Conservation (phyloP, 2,888 invertebrate genomes). For the Stictocephala bisonia region DNA sequence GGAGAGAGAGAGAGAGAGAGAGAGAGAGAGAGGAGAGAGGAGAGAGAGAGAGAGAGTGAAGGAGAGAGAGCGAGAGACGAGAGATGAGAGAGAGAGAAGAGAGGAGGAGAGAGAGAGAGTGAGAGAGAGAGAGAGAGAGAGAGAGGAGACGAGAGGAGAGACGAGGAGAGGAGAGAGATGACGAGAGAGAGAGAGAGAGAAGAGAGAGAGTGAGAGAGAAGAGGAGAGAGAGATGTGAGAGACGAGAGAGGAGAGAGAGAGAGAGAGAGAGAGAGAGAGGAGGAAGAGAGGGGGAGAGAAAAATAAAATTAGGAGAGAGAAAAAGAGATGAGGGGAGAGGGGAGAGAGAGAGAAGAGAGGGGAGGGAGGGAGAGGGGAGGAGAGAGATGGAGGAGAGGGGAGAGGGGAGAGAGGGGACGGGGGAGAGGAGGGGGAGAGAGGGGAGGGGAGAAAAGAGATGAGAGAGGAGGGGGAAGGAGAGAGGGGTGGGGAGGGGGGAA, state of each 20-base stretch:
- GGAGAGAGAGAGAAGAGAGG: not conserved
- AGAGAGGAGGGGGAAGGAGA: too few species aligned
- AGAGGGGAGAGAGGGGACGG: not conserved
- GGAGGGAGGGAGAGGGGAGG: not conserved
- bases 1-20: too few species aligned
- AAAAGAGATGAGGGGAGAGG: not conserved
- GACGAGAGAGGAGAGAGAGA: not conserved
- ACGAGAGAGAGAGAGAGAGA: not conserved
- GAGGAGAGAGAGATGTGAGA: too few species aligned
- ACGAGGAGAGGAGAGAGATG: not conserved
- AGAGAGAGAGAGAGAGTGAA: too few species aligned
- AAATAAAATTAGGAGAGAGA: not conserved
- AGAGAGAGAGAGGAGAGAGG: too few species aligned
- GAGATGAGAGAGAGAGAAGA: too few species aligned
- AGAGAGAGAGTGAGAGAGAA: not conserved
- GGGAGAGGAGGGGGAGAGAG: not conserved
- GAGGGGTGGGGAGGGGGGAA: not conserved
- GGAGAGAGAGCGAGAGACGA: too few species aligned
- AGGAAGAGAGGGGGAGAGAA: not conserved
- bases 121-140: too few species aligned
- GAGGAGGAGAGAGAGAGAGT: too few species aligned
- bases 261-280: not conserved
- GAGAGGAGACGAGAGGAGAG: not conserved
- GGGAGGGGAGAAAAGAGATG: too few species aligned
- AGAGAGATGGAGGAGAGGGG: too few species aligned